Evolutionary conservation across 2,888 invertebrate species (phyloP).

Genomic region (Dicycla oo): DNA sequence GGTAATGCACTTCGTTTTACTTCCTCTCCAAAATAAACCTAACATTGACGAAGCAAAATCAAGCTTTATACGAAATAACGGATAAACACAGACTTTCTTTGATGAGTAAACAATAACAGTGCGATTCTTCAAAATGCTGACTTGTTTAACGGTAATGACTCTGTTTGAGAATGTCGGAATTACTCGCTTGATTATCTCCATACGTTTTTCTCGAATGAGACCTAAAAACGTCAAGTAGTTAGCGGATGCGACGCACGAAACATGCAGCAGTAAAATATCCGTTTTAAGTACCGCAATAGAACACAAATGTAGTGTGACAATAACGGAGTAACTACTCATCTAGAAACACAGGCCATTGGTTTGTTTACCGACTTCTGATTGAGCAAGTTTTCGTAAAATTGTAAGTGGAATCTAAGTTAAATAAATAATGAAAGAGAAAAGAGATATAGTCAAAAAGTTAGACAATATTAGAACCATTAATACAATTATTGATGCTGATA

Average conservation of each 20-base stretch:
- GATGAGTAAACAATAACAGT: conserved; percentile 56
- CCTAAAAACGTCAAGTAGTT: conserved; percentile 32
- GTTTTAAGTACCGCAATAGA: conserved; percentile 56
- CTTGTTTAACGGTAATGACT: conserved; percentile 33
- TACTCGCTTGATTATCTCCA: conserved; percentile 50
- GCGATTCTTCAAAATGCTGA: conserved; percentile 51
- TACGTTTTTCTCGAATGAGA: conserved; percentile 46
- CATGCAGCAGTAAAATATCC: conserved; percentile 56
- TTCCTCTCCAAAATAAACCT: conserved; percentile 70
- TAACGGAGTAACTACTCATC: conserved; percentile 30
- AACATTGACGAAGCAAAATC: conserved; percentile 52
- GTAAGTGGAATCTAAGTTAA: not conserved
- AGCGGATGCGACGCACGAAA: conserved; percentile 43
- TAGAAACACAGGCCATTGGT: conserved; percentile 12
- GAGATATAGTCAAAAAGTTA: conserved; percentile 4
- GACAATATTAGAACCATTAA: not conserved
- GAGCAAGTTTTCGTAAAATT: not conserved
- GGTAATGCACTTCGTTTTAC: conserved; percentile 71
- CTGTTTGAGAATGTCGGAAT: conserved; percentile 44
- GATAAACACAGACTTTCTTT: conserved; percentile 44
- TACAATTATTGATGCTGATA: conserved; percentile 8
- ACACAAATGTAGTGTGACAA: conserved; percentile 50
- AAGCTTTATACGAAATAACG: conserved; percentile 47
- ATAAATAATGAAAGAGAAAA: not conserved
- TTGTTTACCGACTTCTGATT: not conserved